Conservation (phyloP, 2,888 invertebrate species). For the Papilio gigon region DNA sequence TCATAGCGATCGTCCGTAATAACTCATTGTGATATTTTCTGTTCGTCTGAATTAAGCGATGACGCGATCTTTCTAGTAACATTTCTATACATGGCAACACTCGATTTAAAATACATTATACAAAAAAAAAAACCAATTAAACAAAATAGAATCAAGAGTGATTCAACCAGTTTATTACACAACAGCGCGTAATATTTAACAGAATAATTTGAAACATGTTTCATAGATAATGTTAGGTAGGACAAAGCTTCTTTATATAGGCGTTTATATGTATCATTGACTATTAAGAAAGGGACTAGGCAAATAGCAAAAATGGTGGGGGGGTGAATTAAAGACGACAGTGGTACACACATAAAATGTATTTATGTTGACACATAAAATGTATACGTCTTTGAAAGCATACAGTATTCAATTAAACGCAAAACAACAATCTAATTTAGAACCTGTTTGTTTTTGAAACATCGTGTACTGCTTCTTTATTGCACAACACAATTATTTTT, state of each 20-base stretch:
- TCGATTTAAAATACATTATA: background rate
- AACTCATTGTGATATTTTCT: slow-evolving; percentile 16
- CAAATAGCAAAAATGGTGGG: too few relatives aligned
- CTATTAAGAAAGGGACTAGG: too few relatives aligned
- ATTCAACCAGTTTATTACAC: slow-evolving; percentile 13
- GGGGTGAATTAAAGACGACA: too few relatives aligned
- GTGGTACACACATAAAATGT: too few relatives aligned
- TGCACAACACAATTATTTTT: too few relatives aligned
- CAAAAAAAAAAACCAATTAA: background rate
- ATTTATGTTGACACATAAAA: too few relatives aligned
- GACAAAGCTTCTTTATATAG: background rate
- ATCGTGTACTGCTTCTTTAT: too few relatives aligned
- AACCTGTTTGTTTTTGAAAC: too few relatives aligned
- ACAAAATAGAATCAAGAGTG: background rate
- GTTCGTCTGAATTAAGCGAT: slow-evolving; percentile 13
- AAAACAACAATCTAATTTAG: too few relatives aligned
- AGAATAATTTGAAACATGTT: background rate
- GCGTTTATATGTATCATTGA: background rate
- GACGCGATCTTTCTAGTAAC: slow-evolving; percentile 7
- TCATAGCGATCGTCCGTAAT: slow-evolving; percentile 14
- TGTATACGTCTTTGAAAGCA: too few relatives aligned
- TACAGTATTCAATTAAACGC: too few relatives aligned
- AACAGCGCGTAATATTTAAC: background rate
- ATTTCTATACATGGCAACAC: slow-evolving; percentile 24
- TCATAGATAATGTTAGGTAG: background rate